Evolutionary conservation across 1,140 invertebrate genomes (phyloP).

Genomic region (Zelostemma sp.): DNA sequence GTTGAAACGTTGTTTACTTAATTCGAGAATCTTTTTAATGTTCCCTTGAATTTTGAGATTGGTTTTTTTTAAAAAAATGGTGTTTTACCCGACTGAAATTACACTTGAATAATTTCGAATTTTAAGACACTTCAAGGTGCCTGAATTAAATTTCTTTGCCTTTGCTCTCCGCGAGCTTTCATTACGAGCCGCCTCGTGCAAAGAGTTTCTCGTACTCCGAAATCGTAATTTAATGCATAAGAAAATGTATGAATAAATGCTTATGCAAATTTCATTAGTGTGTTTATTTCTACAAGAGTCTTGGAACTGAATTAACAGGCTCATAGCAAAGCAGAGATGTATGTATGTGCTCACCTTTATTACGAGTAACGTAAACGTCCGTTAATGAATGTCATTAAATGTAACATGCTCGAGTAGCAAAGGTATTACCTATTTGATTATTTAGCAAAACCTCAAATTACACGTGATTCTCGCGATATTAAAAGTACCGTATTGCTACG

Average conservation of each 20-base stretch:
- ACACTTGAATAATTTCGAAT: no score
- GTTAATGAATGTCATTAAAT: slow-evolving; percentile 68
- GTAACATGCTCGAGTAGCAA: slow-evolving; percentile 59
- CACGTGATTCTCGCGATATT: no score
- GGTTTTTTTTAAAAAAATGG: no score
- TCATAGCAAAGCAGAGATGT: slow-evolving; percentile 46
- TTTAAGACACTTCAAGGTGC: no score
- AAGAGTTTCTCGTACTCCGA: slow-evolving; percentile 26
- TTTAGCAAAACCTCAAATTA: slow-evolving; percentile 56
- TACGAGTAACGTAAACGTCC: slow-evolving; percentile 64
- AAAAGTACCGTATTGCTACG: no score
- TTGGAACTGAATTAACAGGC: slow-evolving; percentile 50
- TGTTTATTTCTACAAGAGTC: slow-evolving; percentile 48
- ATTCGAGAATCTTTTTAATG: no score
- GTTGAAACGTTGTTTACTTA: no score
- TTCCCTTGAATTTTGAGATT: no score
- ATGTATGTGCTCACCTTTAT: slow-evolving; percentile 58
- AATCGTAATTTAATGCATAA: slow-evolving; percentile 37
- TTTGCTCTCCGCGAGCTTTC: neutral
- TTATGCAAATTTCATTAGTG: slow-evolving; percentile 49
- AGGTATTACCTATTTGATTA: slow-evolving; percentile 52
- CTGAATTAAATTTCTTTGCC: neutral
- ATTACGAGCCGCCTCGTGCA: neutral
- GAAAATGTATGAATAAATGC: slow-evolving; percentile 40
- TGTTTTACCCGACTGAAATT: no score